These are phyloP conservation scores for Ochotona princeps DNA, from an alignment of 2,113 vertebrate species.

Conservation along the genomic window DNA sequence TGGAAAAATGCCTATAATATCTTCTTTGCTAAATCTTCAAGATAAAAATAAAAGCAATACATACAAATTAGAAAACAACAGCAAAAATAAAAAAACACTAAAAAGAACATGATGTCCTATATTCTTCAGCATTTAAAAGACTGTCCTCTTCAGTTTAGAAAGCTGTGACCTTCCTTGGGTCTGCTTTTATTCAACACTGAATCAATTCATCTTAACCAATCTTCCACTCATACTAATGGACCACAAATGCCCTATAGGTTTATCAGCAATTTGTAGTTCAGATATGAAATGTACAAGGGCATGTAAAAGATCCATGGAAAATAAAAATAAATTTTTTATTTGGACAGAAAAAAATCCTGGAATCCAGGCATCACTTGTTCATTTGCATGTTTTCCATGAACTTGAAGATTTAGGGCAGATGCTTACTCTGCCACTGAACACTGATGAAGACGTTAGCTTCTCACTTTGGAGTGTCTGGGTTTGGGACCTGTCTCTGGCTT, in stretches of 20 bases:
- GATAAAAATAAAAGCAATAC: slow-evolving; percentile 24
- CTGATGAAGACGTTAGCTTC: no score
- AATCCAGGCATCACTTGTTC: no score
- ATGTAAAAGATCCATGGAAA: no score
- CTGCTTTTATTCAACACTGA: not conserved
- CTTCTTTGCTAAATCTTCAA: slow-evolving; percentile 42
- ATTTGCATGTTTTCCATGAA: no score
- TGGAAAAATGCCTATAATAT: not conserved
- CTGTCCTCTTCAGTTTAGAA: not conserved
- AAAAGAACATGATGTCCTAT: not conserved
- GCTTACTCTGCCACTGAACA: no score
- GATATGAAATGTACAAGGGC: not conserved
- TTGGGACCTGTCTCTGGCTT: no score
- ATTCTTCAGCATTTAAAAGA: not conserved
- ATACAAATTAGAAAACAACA: not conserved
- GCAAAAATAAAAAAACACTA: not conserved
- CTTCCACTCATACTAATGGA: not conserved
- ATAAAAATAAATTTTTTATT: no score
- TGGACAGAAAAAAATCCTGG: no score
- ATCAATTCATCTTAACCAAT: not conserved
- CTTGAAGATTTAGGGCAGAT: no score
- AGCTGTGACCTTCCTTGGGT: not conserved
- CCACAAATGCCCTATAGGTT: not conserved
- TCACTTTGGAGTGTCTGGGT: no score
- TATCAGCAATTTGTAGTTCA: not conserved